Conservation (phyloP, 2,797 vertebrate species). For the Amphiprion clarkii region DNA sequence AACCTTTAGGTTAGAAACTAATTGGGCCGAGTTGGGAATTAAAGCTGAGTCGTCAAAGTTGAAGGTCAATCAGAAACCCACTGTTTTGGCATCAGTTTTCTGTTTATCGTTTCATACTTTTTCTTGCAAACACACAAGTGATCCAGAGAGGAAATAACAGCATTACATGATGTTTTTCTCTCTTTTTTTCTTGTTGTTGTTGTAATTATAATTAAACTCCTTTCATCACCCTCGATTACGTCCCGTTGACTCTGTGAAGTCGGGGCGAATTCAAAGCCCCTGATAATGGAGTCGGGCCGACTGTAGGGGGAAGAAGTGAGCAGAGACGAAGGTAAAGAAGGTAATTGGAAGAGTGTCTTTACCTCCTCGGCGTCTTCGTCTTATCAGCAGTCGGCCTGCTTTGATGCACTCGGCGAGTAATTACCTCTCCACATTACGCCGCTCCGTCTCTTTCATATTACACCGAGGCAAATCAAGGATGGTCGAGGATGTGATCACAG, state of each 20-base stretch:
- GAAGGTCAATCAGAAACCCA: slow-evolving; percentile 9
- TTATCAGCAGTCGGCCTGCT: slow-evolving; percentile 55
- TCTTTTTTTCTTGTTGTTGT: slow-evolving; percentile 4
- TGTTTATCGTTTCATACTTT: not conserved
- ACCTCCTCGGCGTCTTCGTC: not conserved
- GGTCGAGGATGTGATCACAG: slow-evolving; percentile 38
- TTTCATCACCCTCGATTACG: slow-evolving; percentile 74
- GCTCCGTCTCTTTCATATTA: slow-evolving; percentile 51
- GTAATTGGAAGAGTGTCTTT: slow-evolving; percentile 40
- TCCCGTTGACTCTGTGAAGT: slow-evolving; percentile 51
- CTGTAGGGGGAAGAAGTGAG: slow-evolving; percentile 21
- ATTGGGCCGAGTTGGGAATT: slow-evolving; percentile 22
- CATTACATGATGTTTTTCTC: slow-evolving; percentile 27
- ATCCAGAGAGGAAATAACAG: slow-evolving; percentile 19
- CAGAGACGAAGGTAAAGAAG: slow-evolving; percentile 7
- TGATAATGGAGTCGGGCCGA: slow-evolving; percentile 28
- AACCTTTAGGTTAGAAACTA: slow-evolving; percentile 23
- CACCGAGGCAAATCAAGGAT: slow-evolving; percentile 40
- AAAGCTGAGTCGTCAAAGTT: slow-evolving; percentile 1
- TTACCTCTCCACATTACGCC: slow-evolving; percentile 50
- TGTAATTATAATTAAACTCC: slow-evolving; percentile 72
- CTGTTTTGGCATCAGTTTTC: not conserved
- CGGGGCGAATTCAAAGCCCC: slow-evolving; percentile 25
- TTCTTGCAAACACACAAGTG: too few species aligned
- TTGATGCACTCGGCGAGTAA: slow-evolving; percentile 63